phyloP scores from a whole-genome alignment of 2,113 vertebrate species.

The Tauraco erythrolophus region DNA sequence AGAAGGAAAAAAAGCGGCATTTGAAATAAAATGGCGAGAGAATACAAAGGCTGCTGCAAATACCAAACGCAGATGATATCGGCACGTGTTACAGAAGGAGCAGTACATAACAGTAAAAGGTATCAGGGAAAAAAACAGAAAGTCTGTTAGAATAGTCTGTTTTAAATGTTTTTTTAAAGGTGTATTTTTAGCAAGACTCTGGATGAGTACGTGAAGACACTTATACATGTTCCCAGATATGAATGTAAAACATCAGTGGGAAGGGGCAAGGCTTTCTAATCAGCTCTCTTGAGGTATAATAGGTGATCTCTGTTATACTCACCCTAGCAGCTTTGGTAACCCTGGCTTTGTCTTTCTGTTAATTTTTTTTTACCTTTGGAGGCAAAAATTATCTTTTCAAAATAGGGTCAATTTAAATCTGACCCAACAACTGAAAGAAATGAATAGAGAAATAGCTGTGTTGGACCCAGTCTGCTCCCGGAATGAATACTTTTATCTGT shows the following conservation, averaged over 20 bases:
- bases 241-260: background rate
- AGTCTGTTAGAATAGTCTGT: background rate
- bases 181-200: background rate
- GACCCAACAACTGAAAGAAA: background rate
- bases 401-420: background rate
- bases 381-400: background rate
- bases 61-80: background rate
- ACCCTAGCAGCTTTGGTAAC: background rate
- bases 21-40: background rate
- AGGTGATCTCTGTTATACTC: background rate
- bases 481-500: background rate
- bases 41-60: background rate
- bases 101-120: background rate
- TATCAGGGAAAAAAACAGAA: background rate
- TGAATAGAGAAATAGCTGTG: background rate
- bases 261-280: background rate
- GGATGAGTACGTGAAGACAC: background rate
- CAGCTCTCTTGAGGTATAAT: background rate
- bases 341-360: background rate
- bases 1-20: background rate
- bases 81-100: background rate
- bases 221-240: background rate
- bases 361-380: background rate
- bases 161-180: background rate
- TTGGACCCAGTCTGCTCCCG: background rate